A percentile compares a stretch with the other conserved stretches of the same genome.
Conservation (phyloP, 2,888 invertebrate genomes). For the Sarcophaga carnaria region DNA sequence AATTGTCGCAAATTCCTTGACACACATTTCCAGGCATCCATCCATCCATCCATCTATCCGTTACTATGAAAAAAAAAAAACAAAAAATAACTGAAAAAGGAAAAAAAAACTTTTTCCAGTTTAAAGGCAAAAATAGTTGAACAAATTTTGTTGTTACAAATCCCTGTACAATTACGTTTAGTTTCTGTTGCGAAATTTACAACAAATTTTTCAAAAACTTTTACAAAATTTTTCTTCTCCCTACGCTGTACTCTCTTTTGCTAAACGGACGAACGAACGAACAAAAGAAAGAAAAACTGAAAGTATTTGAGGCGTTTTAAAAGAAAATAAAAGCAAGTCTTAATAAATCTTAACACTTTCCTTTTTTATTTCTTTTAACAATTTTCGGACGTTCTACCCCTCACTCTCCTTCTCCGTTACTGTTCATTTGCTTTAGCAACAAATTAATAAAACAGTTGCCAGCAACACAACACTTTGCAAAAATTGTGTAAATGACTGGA, state of each 20-base stretch:
- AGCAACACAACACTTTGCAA: conserved; percentile 65
- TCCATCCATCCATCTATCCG: no score
- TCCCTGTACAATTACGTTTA: neutral
- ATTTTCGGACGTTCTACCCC: neutral
- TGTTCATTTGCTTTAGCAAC: neutral
- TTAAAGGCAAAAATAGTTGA: no score
- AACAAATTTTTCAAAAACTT: conserved; percentile 61
- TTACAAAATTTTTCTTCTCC: neutral
- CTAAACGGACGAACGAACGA: no score
- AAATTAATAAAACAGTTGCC: conserved; percentile 63
- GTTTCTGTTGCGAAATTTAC: neutral
- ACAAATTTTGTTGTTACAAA: neutral
- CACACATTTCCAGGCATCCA: neutral
- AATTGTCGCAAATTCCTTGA: conserved; percentile 19
- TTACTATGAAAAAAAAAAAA: neutral
- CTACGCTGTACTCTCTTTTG: no score
- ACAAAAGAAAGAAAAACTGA: conserved; percentile 26
- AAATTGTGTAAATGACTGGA: conserved; percentile 40
- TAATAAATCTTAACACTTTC: conserved; percentile 67
- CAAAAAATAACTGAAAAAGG: neutral
- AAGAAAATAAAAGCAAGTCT: conserved; percentile 22
- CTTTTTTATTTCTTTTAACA: conserved; percentile 6
- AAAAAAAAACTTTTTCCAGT: neutral
- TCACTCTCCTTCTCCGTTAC: neutral
- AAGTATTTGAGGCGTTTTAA: neutral